A percentile compares a stretch with the other conserved stretches of the same genome.
Conservation (phyloP, 1,140 invertebrate genomes). For the Zaprionus nigranus region DNA sequence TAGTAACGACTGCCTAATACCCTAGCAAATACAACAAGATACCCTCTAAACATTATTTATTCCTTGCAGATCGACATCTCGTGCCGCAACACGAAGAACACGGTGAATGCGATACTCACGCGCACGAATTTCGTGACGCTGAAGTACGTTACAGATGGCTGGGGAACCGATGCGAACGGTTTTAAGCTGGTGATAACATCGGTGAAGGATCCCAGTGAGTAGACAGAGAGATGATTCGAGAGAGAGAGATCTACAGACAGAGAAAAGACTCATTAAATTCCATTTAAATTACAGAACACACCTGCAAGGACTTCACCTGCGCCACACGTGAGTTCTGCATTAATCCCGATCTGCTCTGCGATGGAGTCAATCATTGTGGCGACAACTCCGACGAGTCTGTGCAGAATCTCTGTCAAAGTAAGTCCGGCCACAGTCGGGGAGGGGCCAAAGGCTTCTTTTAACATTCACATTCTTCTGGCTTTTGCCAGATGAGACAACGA, state of each 20-base stretch:
- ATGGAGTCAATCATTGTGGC: constrained; percentile 96
- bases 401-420: constrained; percentile 92
- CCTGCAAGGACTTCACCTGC: constrained; percentile 95
- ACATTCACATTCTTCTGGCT: constrained; percentile 9
- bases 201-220: constrained; percentile 96
- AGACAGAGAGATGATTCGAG: constrained; percentile 10
- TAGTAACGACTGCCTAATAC: not conserved
- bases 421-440: constrained; percentile 48
- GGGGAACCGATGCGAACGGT: constrained; percentile 95
- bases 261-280: constrained; percentile 9
- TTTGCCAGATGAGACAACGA: constrained; percentile 89
- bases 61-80: constrained; percentile 92
- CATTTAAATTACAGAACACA: constrained; percentile 88
- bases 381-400: constrained; percentile 95
- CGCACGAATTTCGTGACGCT: constrained; percentile 96
- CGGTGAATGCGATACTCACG: constrained; percentile 94
- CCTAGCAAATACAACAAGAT: not conserved
- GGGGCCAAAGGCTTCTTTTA: too few relatives aligned
- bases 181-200: constrained; percentile 97
- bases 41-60: not conserved
- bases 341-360: constrained; percentile 93
- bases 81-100: constrained; percentile 94
- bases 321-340: constrained; percentile 95
- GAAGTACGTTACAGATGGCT: constrained; percentile 96
- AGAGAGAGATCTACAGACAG: not conserved